Evolutionary conservation across 2,888 invertebrate genomes (phyloP), one percentile per base, ranked within the genome.

Genomic region (Acanthosepion esculentum): DNA sequence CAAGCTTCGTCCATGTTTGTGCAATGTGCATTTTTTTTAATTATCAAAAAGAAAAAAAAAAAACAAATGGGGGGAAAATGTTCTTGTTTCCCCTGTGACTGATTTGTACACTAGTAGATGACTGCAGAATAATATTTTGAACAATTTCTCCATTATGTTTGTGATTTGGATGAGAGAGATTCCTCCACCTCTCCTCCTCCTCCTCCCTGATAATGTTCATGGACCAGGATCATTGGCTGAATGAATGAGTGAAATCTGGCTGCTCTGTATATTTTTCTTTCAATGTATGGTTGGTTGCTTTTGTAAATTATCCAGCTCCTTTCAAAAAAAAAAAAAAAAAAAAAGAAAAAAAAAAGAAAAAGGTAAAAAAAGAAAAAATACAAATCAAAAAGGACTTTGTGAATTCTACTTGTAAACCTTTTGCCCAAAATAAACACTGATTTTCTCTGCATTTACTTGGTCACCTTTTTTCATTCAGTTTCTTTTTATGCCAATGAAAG

Each of bases 1-100:
- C 78, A 78, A 78, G 78, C 78, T 78, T 78, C 78, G 78, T 78
- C 78, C 78, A 78, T 78, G 78, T 78, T 78, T 78, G 78, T 78
- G 78, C 78, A 78, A 78, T 78, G 78, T 78, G 78, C 78, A 78
- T 78, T 78, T 78, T 78, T 78, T 78, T 78, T 78, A 10, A 78
- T 78, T 78, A 78, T 78, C n/a, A 78, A 78, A 78, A 78, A n/a
- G 78, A 78, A 78, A 78, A 78, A 78, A 78, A 78, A 78, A n/a
- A 78, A 78, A 78, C n/a, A n/a, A 78, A 78, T 8, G n/a, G n/a
- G n/a, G n/a, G 78, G 33, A n/a, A 78, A 78, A 78, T 78, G 78
- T 78, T 78, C 78, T 78, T 78, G 33, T 78, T 78, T n/a, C 78
- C 78, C 78, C 78, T 78, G 78, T 78, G 78, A 78, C 78, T 78